A percentile compares a stretch with the other conserved stretches of the same genome.
phyloP scores from a whole-genome alignment of 2,797 vertebrate genomes.

The Urocyon cinereoargenteus region DNA sequence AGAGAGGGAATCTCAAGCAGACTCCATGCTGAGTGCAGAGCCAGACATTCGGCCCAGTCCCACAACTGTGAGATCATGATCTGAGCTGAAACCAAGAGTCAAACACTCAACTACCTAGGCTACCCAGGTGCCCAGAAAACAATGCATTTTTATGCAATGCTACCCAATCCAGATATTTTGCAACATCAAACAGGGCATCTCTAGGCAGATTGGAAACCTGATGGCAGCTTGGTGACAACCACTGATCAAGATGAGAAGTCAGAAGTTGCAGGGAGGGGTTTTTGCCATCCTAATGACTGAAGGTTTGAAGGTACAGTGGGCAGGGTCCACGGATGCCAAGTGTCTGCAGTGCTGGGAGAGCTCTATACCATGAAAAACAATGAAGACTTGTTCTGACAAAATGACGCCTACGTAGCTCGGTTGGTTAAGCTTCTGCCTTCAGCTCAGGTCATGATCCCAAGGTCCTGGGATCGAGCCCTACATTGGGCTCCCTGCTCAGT shows the following conservation, averaged over 20 bases:
- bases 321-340: neutral
- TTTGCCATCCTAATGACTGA: neutral
- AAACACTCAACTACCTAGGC: neutral
- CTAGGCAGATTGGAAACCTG: neutral
- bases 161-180: neutral
- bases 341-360: accelerated
- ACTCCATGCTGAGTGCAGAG: neutral
- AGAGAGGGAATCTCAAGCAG: neutral
- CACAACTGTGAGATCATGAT: neutral
- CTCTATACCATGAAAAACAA: neutral
- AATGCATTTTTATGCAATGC: neutral
- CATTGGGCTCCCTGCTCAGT: no score
- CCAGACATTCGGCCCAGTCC: neutral
- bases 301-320: neutral
- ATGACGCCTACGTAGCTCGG: neutral
- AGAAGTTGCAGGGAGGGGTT: neutral
- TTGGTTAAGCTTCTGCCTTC: no score
- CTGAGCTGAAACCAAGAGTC: neutral
- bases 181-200: no score
- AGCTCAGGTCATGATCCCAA: no score
- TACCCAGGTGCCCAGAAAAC: neutral
- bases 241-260: neutral
- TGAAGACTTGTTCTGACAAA: neutral
- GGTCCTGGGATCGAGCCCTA: no score
- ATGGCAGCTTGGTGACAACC: neutral